Evolutionary conservation across 2,888 invertebrate species (phyloP), one percentile per base, ranked within the genome.

Genomic region (Cryptosula pallasiana): DNA sequence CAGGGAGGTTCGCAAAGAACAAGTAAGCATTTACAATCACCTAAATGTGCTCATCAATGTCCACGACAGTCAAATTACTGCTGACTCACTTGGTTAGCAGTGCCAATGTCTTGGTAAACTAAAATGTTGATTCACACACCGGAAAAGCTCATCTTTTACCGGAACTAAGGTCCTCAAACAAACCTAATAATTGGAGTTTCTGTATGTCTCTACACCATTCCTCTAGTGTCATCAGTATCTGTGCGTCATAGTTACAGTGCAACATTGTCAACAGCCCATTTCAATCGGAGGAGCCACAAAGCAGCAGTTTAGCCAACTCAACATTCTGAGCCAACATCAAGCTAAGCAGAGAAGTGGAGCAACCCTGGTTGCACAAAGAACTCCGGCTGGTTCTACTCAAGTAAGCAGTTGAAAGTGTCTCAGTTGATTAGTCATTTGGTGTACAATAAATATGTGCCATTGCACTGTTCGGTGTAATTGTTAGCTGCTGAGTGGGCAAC

Each of bases 401-500:
- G 70, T 70, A 69, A n/a, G n/a, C n/a, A n/a, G n/a, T n/a, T n/a
- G n/a, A n/a, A n/a, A n/a, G n/a, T n/a, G n/a, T n/a, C n/a, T n/a
- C n/a, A n/a, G n/a, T n/a, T n/a, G n/a, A n/a, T n/a, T n/a, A n/a
- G n/a, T n/a, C n/a, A n/a, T n/a, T n/a, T n/a, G n/a, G n/a, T n/a
- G n/a, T n/a, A n/a, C n/a, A n/a, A n/a, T n/a, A n/a, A n/a, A n/a
- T n/a, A n/a, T n/a, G n/a, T n/a, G n/a, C n/a, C n/a, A n/a, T n/a
- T n/a, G n/a, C n/a, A n/a, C n/a, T n/a, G n/a, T n/a, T n/a, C n/a
- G n/a, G n/a, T n/a, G n/a, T n/a, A n/a, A 45, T 57, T 63, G 23
- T 9, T 27, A 63, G 63, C 63, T 63, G 32, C 32, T 63, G 27
- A 63, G 25, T 32, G 27, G 29, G 23, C 89, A 89, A 71, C 87